Evolutionary conservation across 2,888 invertebrate genomes (phyloP).

Genomic region (Drosophila yooni): DNA sequence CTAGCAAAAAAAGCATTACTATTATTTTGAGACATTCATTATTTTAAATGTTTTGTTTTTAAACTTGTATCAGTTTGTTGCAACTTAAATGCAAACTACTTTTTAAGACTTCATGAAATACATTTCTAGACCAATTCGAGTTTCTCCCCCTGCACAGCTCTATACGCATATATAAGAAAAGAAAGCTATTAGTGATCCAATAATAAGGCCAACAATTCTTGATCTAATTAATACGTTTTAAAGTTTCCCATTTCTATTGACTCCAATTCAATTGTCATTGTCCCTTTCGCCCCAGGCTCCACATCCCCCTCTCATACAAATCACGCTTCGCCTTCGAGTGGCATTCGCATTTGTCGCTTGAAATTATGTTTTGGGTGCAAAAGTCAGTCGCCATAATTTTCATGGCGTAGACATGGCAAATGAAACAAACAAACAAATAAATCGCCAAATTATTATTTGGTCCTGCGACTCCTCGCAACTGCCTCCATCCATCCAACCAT

Average conservation of each 20-base stretch:
- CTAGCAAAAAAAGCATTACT: neutral
- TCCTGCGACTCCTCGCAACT: slow-evolving; percentile 11
- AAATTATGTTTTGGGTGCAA: slow-evolving; percentile 63
- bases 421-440: slow-evolving; percentile 77
- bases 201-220: neutral
- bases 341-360: slow-evolving; percentile 56
- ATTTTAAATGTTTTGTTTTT: neutral
- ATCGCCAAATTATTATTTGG: slow-evolving; percentile 75
- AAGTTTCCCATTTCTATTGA: slow-evolving; percentile 7
- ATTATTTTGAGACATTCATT: no score
- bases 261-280: slow-evolving; percentile 35
- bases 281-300: no score
- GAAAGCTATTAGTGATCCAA: neutral
- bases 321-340: slow-evolving; percentile 1
- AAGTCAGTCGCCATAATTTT: slow-evolving; percentile 71
- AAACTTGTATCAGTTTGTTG: neutral
- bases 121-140: neutral
- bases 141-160: neutral
- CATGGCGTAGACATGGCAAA: slow-evolving; percentile 69
- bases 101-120: neutral
- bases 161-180: neutral
- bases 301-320: neutral
- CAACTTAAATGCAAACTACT: neutral
- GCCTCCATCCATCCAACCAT: neutral
- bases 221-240: neutral